Evolutionary conservation across 2,797 vertebrate species (phyloP), one percentile per base, ranked within the genome.

Genomic region (Chelonia mydas): DNA sequence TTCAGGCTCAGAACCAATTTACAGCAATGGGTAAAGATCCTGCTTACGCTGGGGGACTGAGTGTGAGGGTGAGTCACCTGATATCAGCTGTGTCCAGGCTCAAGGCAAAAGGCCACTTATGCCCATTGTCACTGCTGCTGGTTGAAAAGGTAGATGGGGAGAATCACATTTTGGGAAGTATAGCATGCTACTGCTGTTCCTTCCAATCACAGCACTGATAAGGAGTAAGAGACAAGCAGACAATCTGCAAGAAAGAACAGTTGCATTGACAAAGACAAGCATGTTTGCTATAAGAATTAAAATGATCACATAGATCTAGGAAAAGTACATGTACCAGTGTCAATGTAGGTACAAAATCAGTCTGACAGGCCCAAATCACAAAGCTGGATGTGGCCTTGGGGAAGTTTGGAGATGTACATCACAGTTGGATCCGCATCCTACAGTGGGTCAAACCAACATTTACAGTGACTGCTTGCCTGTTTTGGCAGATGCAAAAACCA

Each of bases 1-100:
- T 50, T 53, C 49, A 90, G 76, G 79, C 86, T 94, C 83, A 82
- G 81, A 79, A 84, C 53, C 27, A 81, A 82, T 5, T n/a, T 81
- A 90, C 59, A 94, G 41, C 90, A 87, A 55, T 76, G 94, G 53
- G 79, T 61, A 90, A 90, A 93, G 16, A 11, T 88, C 86, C 94
- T 94, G 74, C 50, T 47, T 92, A 82, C 81, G 41, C 68, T 11
- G 85, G 89, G 45, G 77, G 7, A 57, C 33, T 31, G 1, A 21
- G 45, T 11, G 27, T 49, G 28, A 61, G 11, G 82, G 6, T 57
- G 76, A 91, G 83, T 80, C 41, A 61, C 74, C 5, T 27, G 45
- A 21, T 90, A 89, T 37, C n/a, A 81, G 76, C 81, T 94, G 47
- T 78, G 51, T 84, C 84, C 92, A 89, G 68, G 65, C 65, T 86